Conservation (phyloP, 1,140 invertebrate genomes). For the Zaprionus capensis region DNA sequence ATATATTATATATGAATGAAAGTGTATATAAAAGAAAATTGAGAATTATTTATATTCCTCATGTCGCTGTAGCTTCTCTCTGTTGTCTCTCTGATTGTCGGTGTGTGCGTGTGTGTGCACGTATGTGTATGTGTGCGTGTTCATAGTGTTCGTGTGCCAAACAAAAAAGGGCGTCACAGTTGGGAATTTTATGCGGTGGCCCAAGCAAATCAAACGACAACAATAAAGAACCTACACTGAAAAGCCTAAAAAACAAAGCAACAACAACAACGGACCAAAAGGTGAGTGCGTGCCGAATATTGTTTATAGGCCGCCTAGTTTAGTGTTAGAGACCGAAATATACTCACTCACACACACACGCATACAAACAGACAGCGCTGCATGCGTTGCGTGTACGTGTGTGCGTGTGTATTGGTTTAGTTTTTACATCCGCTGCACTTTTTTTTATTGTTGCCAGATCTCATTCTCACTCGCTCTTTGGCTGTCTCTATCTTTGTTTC, state of each 20-base stretch:
- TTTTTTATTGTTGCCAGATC: conserved; percentile 41
- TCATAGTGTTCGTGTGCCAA: conserved; percentile 48
- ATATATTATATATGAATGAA: conserved; percentile 27
- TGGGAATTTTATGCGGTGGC: conserved; percentile 58
- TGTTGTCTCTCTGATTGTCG: conserved; percentile 15
- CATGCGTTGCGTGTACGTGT: conserved; percentile 17
- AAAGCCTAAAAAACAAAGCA: conserved; percentile 11
- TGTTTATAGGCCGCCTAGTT: conserved; percentile 59
- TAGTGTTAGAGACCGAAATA: conserved; percentile 3
- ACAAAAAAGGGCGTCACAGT: conserved; percentile 75
- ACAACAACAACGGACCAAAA: conserved; percentile 47
- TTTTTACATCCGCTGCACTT: conserved; percentile 41
- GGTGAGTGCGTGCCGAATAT: conserved; percentile 76
- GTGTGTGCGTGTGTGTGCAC: conserved; percentile 23
- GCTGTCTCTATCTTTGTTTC: conserved; percentile 3
- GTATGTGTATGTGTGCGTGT: conserved; percentile 44
- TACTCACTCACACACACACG: conserved; percentile 26
- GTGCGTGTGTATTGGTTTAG: conserved; percentile 33
- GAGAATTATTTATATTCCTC: conserved; percentile 22
- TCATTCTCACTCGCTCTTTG: not conserved
- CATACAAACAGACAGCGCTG: conserved; percentile 11
- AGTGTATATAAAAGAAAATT: conserved; percentile 14
- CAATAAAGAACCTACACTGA: conserved; percentile 11
- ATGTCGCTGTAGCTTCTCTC: conserved; percentile 25
- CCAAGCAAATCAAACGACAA: conserved; percentile 39